These are phyloP conservation scores for Bufo bufo DNA, from an alignment of 2,113 vertebrate genomes.

Conservation along the genomic window DNA sequence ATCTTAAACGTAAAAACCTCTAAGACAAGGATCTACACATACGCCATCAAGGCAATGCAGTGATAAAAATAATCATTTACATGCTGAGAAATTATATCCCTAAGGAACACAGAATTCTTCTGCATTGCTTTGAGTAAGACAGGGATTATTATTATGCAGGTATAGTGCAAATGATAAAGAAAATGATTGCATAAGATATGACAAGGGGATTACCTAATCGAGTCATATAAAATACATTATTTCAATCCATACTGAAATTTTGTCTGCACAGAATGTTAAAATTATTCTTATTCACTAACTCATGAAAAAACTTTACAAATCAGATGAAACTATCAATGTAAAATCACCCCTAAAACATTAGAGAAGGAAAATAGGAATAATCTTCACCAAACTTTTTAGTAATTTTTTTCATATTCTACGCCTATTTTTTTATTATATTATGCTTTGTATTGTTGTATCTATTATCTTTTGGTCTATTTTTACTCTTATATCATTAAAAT, in stretches of 20 bases:
- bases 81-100: constrained; percentile 33
- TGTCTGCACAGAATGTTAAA: not conserved
- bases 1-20: not conserved
- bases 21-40: constrained; percentile 17
- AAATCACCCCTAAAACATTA: not conserved
- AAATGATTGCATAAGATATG: constrained; percentile 14
- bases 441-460: no score
- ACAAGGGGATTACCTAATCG: constrained; percentile 23
- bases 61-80: constrained; percentile 35
- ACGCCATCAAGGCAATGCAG: not conserved
- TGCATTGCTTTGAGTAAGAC: no score
- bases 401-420: no score
- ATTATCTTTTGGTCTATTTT: no score
- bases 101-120: constrained; percentile 1
- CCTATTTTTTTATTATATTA: no score
- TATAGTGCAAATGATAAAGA: constrained; percentile 26
- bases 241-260: not conserved
- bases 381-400: no score
- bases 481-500: no score
- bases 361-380: not conserved
- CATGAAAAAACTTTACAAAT: not conserved
- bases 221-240: constrained; percentile 14
- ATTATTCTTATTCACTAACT: not conserved
- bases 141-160: constrained; percentile 7
- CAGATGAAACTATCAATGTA: not conserved